phyloP scores from a whole-genome alignment of 2,113 vertebrate genomes.

The Platichthys stellatus region DNA sequence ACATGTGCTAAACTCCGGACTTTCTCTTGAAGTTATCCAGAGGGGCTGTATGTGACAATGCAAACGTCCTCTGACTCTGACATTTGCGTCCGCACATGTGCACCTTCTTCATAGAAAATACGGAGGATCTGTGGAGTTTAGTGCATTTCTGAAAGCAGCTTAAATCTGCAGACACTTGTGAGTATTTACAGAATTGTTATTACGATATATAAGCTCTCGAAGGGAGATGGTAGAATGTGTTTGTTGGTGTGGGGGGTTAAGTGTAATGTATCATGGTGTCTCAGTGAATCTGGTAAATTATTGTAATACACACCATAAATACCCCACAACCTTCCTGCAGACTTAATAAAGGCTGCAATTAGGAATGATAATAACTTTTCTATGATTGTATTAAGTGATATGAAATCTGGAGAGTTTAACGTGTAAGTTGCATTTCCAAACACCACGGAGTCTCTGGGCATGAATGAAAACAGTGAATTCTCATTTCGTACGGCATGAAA shows the following conservation, averaged over 20 bases:
- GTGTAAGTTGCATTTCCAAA: not conserved
- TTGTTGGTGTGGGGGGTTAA: not conserved
- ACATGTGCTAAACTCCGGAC: no score
- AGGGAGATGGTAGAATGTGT: not conserved
- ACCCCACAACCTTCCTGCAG: constrained; percentile 13
- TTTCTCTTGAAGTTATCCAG: no score
- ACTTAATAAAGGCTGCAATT: constrained; percentile 42
- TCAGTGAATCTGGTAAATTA: constrained; percentile 20
- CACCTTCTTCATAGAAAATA: no score
- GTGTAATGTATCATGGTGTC: not conserved
- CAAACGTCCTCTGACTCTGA: no score
- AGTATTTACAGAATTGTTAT: no score
- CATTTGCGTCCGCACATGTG: no score
- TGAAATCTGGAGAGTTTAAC: not conserved
- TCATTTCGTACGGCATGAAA: not conserved
- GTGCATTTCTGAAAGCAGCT: no score
- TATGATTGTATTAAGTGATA: not conserved
- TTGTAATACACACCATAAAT: constrained; percentile 30
- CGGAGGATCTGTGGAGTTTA: no score
- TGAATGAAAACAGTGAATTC: not conserved
- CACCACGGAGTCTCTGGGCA: constrained; percentile 5
- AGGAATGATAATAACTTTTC: constrained; percentile 46
- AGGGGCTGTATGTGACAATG: no score
- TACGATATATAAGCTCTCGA: no score
- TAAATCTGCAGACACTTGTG: no score